These are phyloP conservation scores for Eublepharis macularius DNA, from an alignment of 2,113 vertebrate genomes.

Conservation along the genomic window DNA sequence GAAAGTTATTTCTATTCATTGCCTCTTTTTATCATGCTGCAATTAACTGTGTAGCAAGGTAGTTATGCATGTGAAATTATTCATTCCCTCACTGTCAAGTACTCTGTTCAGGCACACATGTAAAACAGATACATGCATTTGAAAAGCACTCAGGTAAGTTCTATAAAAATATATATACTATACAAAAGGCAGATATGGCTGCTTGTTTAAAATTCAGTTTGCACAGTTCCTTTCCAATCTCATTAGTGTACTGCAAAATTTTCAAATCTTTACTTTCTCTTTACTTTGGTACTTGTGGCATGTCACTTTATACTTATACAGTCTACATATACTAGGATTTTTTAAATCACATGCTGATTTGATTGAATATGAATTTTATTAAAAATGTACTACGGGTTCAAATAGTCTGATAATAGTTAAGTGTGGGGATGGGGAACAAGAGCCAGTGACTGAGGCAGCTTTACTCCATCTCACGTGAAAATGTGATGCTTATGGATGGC, in stretches of 20 bases:
- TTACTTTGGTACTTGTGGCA: no score
- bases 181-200: constrained; percentile 19
- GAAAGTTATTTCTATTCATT: constrained; percentile 74
- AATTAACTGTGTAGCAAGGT: constrained; percentile 75
- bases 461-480: not conserved
- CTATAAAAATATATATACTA: not conserved
- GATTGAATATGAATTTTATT: not conserved
- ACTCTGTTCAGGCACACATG: constrained; percentile 39
- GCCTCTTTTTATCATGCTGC: constrained; percentile 66
- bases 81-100: constrained; percentile 46
- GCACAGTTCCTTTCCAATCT: not conserved
- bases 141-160: not conserved
- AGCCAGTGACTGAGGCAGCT: no score
- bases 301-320: no score
- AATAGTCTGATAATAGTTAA: not conserved
- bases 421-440: not conserved
- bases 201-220: constrained; percentile 12
- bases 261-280: no score
- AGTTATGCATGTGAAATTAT: constrained; percentile 76
- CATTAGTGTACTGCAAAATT: not conserved
- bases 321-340: no score
- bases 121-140: constrained; percentile 31
- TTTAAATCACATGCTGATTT: no score
- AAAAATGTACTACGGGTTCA: not conserved
- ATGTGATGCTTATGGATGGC: not conserved